These are phyloP conservation scores for Gorsachius goisagi DNA, from an alignment of 2,113 vertebrate species.

Conservation along the genomic window DNA sequence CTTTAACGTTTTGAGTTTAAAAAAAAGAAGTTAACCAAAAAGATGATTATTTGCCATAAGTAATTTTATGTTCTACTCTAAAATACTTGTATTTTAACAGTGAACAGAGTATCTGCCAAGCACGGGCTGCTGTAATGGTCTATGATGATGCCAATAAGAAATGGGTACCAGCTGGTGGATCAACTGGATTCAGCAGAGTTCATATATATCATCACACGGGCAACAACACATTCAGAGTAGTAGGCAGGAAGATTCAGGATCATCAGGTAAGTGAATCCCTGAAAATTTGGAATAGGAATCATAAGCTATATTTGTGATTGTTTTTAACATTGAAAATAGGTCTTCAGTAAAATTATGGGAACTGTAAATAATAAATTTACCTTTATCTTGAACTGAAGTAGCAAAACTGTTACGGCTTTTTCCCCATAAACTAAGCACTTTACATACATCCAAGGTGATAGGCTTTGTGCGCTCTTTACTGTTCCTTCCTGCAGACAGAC, in stretches of 20 bases:
- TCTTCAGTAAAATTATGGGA: neutral
- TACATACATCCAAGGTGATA: neutral
- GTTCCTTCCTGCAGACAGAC: neutral
- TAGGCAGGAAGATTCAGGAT: constrained; percentile 98
- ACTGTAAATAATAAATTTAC: neutral
- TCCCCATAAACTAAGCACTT: neutral
- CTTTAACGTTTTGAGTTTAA: neutral
- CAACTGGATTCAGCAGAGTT: constrained; percentile 97
- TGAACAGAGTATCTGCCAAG: constrained; percentile 99
- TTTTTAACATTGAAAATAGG: neutral
- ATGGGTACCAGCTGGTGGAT: constrained; percentile 96
- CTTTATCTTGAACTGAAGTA: neutral
- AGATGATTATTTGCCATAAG: neutral
- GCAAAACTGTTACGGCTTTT: neutral
- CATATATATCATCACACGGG: constrained; percentile 99
- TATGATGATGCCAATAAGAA: constrained; percentile 99
- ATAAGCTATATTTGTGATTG: neutral
- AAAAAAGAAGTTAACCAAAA: neutral
- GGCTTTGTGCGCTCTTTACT: neutral
- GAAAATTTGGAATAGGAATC: neutral
- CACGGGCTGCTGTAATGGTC: constrained; percentile 97
- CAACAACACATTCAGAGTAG: constrained; percentile 97
- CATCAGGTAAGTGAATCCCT: constrained; percentile 85
- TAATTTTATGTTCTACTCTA: neutral
- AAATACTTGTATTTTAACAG: constrained; percentile 72